These are phyloP conservation scores for Microctenopoma lineatum DNA, from an alignment of 2,797 vertebrate species.

Conservation along the genomic window DNA sequence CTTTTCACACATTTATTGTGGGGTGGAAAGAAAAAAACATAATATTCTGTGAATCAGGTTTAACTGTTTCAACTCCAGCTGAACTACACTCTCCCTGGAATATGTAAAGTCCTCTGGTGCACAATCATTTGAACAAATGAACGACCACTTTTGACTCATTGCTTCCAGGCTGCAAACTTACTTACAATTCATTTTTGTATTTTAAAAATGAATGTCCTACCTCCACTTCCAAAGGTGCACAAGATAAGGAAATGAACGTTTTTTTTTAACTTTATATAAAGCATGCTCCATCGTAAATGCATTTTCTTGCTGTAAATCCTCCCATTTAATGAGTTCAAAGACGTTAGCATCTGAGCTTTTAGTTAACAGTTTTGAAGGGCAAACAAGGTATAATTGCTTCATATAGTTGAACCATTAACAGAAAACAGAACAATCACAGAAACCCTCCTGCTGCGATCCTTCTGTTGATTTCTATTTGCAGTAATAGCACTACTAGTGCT, in stretches of 20 bases:
- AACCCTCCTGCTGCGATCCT: too few species aligned
- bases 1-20: constrained; percentile 37
- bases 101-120: neutral
- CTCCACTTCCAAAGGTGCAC: constrained; percentile 1
- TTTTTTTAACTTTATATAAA: neutral
- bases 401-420: neutral
- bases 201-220: neutral
- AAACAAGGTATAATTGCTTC: neutral
- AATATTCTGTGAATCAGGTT: constrained; percentile 24
- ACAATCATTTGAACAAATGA: constrained; percentile 1
- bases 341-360: neutral
- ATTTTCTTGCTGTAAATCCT: neutral
- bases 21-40: constrained; percentile 9
- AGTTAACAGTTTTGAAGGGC: neutral
- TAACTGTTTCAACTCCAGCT: constrained; percentile 32
- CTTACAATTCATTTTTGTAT: neutral
- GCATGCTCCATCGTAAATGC: neutral
- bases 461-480: neutral
- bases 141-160: constrained; percentile 1
- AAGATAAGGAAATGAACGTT: constrained; percentile 7
- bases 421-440: too few species aligned
- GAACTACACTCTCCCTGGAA: constrained; percentile 13
- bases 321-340: neutral
- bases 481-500: neutral
- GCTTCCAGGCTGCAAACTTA: neutral